phyloP scores from a whole-genome alignment of 2,797 vertebrate species.

The Melanotaenia maccullochi region DNA sequence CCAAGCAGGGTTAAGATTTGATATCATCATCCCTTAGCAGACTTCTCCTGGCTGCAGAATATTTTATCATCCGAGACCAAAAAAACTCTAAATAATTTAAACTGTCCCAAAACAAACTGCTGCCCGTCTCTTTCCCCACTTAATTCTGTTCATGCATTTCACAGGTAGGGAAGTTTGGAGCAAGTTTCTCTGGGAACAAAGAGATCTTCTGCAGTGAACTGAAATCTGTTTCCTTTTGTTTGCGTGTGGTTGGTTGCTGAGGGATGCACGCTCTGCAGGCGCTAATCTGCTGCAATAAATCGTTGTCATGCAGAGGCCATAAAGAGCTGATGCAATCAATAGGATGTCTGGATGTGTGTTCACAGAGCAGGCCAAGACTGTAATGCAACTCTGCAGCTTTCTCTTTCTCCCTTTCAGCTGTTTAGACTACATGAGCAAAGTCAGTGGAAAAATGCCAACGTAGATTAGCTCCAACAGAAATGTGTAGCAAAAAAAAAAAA shows the following conservation, averaged over 20 bases:
- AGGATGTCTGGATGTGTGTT: constrained; percentile 28
- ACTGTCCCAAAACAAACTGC: constrained; percentile 12
- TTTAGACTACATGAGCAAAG: neutral
- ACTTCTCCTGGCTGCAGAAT: constrained; percentile 3
- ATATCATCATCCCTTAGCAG: constrained; percentile 18
- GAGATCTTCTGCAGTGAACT: constrained; percentile 1
- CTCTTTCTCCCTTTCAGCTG: neutral
- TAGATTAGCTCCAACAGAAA: neutral
- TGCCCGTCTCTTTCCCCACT: neutral
- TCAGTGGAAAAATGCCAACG: neutral
- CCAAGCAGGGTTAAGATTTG: constrained; percentile 20
- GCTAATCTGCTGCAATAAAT: constrained; percentile 51
- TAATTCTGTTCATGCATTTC: neutral
- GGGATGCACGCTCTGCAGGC: constrained; percentile 13
- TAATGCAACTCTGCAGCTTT: neutral
- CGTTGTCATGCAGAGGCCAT: constrained; percentile 15
- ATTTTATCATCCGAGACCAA: constrained; percentile 35
- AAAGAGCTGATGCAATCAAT: constrained; percentile 49
- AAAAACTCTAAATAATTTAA: constrained; percentile 49
- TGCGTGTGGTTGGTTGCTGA: constrained; percentile 21
- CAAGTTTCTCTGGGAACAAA: constrained; percentile 42
- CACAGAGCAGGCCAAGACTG: constrained; percentile 5
- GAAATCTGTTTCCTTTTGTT: constrained; percentile 11
- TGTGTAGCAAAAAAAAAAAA: neutral
- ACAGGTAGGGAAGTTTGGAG: constrained; percentile 8